Percentiles rank a stretch among this genome's conserved stretches.
Conservation (phyloP, 2,113 vertebrate species). For the Thalassoma bifasciatum region DNA sequence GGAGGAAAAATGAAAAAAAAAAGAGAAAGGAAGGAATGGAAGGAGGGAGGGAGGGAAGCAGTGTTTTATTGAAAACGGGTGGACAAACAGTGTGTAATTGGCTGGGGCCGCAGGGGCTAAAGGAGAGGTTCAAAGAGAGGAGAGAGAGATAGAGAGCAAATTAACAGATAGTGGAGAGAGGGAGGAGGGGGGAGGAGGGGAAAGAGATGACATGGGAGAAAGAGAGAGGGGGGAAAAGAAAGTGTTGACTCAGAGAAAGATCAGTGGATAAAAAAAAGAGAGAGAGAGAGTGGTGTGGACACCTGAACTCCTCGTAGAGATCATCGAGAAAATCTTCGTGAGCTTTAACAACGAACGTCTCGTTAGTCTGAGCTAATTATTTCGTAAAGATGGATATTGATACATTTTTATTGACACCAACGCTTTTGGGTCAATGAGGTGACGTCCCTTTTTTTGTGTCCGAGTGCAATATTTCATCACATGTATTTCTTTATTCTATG, state of each 20-base stretch:
- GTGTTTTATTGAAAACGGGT: conserved; percentile 83
- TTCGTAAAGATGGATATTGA: too few relatives aligned
- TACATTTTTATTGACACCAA: too few relatives aligned
- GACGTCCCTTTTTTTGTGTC: too few relatives aligned
- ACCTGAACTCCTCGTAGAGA: not conserved
- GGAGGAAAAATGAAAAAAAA: not conserved
- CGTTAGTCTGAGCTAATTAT: too few relatives aligned
- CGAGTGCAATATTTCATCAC: too few relatives aligned
- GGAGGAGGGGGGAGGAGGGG: conserved; percentile 42
- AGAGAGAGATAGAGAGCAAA: conserved; percentile 56
- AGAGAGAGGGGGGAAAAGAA: conserved; percentile 39
- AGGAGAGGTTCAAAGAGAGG: conserved; percentile 77
- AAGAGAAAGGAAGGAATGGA: not conserved
- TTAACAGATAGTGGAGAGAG: conserved; percentile 57
- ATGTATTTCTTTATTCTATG: too few relatives aligned
- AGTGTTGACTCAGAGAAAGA: conserved; percentile 76
- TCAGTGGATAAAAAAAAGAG: conserved; percentile 28
- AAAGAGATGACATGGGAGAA: conserved; percentile 68
- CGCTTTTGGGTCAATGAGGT: too few relatives aligned
- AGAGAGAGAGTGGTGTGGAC: conserved; percentile 11
- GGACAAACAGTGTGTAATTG: conserved; percentile 83
- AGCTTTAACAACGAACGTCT: too few relatives aligned
- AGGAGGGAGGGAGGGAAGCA: conserved; percentile 33
- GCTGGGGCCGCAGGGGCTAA: conserved; percentile 78
- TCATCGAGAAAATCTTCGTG: too few relatives aligned